These are phyloP conservation scores for Turnix velox DNA, from an alignment of 2,113 vertebrate genomes.

Conservation along the genomic window DNA sequence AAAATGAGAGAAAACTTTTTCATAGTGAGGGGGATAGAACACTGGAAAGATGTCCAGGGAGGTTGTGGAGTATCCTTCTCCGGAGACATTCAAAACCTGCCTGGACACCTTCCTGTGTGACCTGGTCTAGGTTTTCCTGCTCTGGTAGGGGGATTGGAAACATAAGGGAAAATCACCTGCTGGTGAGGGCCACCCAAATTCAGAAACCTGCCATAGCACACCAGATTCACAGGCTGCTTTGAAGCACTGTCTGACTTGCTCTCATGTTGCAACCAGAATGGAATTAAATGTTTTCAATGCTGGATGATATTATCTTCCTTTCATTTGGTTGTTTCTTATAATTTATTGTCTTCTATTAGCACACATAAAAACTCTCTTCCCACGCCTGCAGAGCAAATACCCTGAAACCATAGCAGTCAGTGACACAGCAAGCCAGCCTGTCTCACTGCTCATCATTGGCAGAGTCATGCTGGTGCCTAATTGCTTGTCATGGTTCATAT, in stretches of 20 bases:
- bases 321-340: background rate
- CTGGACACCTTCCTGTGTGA: no score
- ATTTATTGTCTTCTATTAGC: background rate
- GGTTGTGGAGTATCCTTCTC: no score
- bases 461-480: background rate
- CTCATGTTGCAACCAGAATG: background rate
- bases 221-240: background rate
- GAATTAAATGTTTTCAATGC: background rate
- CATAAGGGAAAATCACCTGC: background rate
- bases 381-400: background rate
- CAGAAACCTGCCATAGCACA: background rate
- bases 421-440: background rate
- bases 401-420: background rate
- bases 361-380: background rate
- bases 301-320: background rate
- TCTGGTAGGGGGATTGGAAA: no score
- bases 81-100: no score
- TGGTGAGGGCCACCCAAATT: background rate
- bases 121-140: no score
- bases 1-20: no score
- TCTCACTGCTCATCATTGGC: rapidly evolving
- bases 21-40: no score
- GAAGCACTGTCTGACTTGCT: background rate
- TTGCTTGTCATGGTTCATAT: background rate
- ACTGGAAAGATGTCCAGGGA: no score